Conservation (phyloP, 2,888 invertebrate genomes). For the Leptopilina myrica region DNA sequence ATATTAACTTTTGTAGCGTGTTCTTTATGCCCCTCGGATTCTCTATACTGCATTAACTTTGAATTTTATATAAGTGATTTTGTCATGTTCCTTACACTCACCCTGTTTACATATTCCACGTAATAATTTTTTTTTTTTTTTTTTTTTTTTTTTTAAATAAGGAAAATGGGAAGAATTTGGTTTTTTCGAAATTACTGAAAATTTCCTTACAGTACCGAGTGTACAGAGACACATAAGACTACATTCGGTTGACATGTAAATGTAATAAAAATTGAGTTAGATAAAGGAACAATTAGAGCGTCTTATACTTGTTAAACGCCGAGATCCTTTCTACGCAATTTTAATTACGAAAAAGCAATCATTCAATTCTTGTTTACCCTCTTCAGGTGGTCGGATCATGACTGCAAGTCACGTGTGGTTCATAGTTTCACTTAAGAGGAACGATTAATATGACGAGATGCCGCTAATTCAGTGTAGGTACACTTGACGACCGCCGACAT, state of each 20-base stretch:
- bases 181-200: too few species aligned
- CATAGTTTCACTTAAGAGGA: constrained; percentile 26
- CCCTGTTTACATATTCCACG: too few species aligned
- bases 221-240: not conserved
- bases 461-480: constrained; percentile 74
- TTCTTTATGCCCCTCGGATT: constrained; percentile 14
- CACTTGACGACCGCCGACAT: constrained; percentile 60
- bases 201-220: too few species aligned
- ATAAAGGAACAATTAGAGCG: not conserved
- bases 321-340: not conserved
- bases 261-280: not conserved
- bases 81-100: too few species aligned
- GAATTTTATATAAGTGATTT: constrained; percentile 13
- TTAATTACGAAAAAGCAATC: constrained; percentile 12
- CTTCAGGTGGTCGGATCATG: constrained; percentile 23
- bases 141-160: too few species aligned
- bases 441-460: constrained; percentile 73
- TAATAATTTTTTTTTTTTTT: too few species aligned
- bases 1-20: constrained; percentile 48
- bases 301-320: not conserved
- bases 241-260: not conserved
- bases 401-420: constrained; percentile 25
- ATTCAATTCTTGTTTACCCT: constrained; percentile 8
- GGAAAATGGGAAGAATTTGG: too few species aligned
- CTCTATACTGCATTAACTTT: not conserved